Evolutionary conservation across 2,888 invertebrate genomes (phyloP), one percentile per base, ranked within the genome.

Genomic region (Melanotus villosus): DNA sequence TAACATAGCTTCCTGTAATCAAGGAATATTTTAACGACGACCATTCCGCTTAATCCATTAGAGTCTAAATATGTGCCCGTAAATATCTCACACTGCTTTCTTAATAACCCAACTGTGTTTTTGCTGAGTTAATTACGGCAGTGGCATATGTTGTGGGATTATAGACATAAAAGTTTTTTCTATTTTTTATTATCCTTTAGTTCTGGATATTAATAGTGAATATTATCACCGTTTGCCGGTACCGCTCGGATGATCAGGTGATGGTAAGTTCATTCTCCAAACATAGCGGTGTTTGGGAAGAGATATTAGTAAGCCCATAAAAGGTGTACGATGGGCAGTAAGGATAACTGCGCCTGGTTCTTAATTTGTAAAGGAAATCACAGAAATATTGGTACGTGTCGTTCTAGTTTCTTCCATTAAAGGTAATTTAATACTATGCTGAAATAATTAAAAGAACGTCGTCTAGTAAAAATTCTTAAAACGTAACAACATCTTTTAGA

Each of bases 1-100:
- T 66, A 19, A 68, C 67, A 68, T 64, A 65, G 66, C 75, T 75
- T 76, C 76, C 73, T 75, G 72, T 62, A 76, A 76, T 76, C 73
- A 74, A 73, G 38, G 58, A 43, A 66, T 60, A 73, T 66, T 73
- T 74, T 76, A 76, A 75, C 70, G 73, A 63, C 66, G 41, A 71
- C 67, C 67, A 70, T 71, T 69, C 69, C 63, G 60, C 63, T 65
- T 69, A 72, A 75, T 74, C 70, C 75, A 73, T 73, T 73, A 74
- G 71, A 43, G 62, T 43, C 68, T 60, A 18, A 23, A 65, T 60
- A 67, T 63, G 64, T 62, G 65, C 63, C 69, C 62, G 68, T 68
- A 73, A 71, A 73, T 72, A 65, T 65, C 60, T 70, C 56, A 43
- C 45, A 60, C 65, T 59, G 58, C 64, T 62, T 59, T 71, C 68